Evolutionary conservation across 2,113 vertebrate genomes (phyloP).

Genomic region (Seriola aureovittata): DNA sequence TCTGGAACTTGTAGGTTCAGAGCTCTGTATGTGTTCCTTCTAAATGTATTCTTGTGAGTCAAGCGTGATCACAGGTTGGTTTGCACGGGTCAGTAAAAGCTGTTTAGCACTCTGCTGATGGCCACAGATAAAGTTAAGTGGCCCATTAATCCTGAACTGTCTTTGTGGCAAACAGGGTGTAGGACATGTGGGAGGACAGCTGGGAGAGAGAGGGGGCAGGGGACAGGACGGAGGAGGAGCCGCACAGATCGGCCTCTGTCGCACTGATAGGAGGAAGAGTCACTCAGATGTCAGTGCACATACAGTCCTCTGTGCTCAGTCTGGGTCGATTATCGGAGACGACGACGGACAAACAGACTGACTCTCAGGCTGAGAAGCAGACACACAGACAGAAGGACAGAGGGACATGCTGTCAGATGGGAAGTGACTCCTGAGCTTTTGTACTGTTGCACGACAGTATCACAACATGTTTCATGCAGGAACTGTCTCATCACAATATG

Average conservation of each 20-base stretch:
- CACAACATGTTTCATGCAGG: too few relatives aligned
- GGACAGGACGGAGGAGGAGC: neutral
- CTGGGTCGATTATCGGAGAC: neutral
- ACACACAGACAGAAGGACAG: neutral
- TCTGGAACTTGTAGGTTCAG: neutral
- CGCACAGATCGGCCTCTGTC: constrained; percentile 1
- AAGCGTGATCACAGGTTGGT: neutral
- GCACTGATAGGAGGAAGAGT: constrained; percentile 2
- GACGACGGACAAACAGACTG: neutral
- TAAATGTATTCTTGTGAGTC: neutral
- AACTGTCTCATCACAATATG: too few relatives aligned
- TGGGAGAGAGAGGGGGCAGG: neutral
- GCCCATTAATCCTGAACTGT: constrained; percentile 43
- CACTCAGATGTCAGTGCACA: neutral
- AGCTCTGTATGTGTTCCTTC: neutral
- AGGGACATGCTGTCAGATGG: neutral
- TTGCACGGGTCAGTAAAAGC: neutral
- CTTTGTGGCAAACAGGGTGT: constrained; percentile 36
- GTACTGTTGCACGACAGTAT: neutral
- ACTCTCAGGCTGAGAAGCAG: neutral
- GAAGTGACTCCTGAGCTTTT: neutral
- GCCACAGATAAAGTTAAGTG: constrained; percentile 22
- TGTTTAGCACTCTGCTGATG: constrained; percentile 12
- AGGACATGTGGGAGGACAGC: constrained; percentile 42
- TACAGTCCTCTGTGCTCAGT: constrained; percentile 4